phyloP scores from a whole-genome alignment of 2,113 vertebrate species.

The Cyprinodon tularosa region DNA sequence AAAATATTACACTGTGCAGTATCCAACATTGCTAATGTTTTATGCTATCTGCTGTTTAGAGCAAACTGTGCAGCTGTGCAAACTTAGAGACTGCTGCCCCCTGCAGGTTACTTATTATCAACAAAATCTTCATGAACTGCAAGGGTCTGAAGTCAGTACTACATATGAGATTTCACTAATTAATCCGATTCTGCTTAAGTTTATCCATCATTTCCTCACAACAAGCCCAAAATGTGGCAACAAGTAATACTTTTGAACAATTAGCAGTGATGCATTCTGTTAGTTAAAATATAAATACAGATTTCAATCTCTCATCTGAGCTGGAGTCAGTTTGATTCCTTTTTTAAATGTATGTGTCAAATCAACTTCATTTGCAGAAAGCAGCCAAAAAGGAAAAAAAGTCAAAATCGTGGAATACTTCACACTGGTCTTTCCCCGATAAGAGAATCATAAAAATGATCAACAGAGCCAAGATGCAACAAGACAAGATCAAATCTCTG shows the following conservation, averaged over 20 bases:
- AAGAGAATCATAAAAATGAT: neutral
- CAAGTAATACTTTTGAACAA: neutral
- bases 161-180: neutral
- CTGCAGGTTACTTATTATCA: constrained; percentile 19
- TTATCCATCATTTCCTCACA: too few relatives aligned
- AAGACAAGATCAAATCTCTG: neutral
- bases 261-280: neutral
- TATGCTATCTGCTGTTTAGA: neutral
- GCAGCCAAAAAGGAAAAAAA: neutral
- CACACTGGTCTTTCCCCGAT: too few relatives aligned
- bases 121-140: neutral
- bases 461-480: neutral
- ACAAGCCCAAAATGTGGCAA: neutral
- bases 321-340: too few relatives aligned
- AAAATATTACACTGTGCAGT: too few relatives aligned
- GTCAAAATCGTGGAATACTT: neutral
- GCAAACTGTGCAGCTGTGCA: neutral
- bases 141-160: neutral
- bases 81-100: constrained; percentile 40
- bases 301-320: neutral
- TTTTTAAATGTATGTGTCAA: too few relatives aligned
- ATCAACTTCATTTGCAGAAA: too few relatives aligned
- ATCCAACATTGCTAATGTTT: neutral
- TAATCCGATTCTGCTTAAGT: too few relatives aligned
- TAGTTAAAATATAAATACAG: neutral